Evolutionary conservation across 2,888 invertebrate species (phyloP), one percentile per base, ranked within the genome.

Genomic region (Stomorhina lunata): DNA sequence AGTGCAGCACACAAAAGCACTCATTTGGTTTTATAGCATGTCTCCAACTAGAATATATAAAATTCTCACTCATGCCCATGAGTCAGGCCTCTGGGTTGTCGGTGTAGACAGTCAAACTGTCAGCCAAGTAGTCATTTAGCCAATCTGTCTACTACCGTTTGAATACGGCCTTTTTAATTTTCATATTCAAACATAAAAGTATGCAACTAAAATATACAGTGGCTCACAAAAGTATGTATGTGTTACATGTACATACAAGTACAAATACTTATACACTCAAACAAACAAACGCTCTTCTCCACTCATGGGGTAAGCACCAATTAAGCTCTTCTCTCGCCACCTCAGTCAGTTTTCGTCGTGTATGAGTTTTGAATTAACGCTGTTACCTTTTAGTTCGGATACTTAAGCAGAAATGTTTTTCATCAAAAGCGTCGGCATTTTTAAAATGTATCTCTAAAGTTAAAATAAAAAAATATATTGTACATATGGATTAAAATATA

Each of bases 291-390:
- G 22, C 40, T 59, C 34, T 37, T 34, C 34, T 20, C 32, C n/a
- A 50, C 50, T 20, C 55, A 22, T 22, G 43, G 69, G 43, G 55
- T 57, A 45, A 76, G 34, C 76, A 59, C 55, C 66, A 75, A 75
- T 75, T 75, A 75, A 75, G 75, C 75, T 57, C 75, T 75, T 66
- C 66, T 66, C 76, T 76, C 76, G 48, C 50, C 66, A 37, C 59
- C 59, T 25, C 48, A 37, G 25, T 66, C 59, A 76, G 76, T 76
- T 76, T 48, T 29, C 66, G 66, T 59, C 66, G 57, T 68, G 66
- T 48, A 76, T 76, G 66, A 68, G 66, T 76, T 76, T 66, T 48
- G 76, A 20, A 45, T 76, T 76, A 76, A 76, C 66, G 76, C 59
- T 45, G 66, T 48, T 45, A 25, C 25, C 59, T 45, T 57, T 59